These are phyloP conservation scores for Chrysolina haemoptera DNA, from an alignment of 2,888 invertebrate genomes.

Conservation along the genomic window DNA sequence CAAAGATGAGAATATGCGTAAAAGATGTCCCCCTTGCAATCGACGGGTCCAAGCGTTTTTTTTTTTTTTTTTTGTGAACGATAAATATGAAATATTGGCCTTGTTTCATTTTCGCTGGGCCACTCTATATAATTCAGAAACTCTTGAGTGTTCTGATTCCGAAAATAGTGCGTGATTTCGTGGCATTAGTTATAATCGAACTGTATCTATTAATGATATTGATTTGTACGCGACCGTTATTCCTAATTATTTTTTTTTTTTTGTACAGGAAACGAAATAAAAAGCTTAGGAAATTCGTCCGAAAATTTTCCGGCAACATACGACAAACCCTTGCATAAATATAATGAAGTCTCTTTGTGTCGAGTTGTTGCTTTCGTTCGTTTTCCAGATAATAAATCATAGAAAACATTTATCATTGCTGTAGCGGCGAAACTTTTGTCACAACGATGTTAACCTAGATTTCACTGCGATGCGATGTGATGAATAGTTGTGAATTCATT, in stretches of 20 bases:
- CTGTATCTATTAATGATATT: conserved; percentile 4
- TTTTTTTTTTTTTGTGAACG: too few relatives aligned
- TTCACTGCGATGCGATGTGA: neutral
- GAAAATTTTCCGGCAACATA: neutral
- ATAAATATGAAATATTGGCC: too few relatives aligned
- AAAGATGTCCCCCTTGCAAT: too few relatives aligned
- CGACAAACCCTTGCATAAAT: neutral
- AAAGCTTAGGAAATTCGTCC: neutral
- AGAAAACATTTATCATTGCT: conserved; percentile 9
- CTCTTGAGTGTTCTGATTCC: conserved; percentile 9
- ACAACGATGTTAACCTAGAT: conserved; percentile 13
- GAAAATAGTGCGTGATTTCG: neutral
- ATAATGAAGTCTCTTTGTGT: conserved; percentile 16
- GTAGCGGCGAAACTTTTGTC: conserved; percentile 12
- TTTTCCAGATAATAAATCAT: neutral
- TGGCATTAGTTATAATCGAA: neutral
- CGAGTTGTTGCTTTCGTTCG: neutral
- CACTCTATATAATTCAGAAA: too few relatives aligned
- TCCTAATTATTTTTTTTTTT: conserved; percentile 1
- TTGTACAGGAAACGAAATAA: neutral
- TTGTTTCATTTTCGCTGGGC: too few relatives aligned
- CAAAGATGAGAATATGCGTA: too few relatives aligned
- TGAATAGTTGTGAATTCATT: conserved; percentile 17
- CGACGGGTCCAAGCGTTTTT: too few relatives aligned
- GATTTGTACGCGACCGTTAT: neutral